Evolutionary conservation across 2,113 vertebrate genomes (phyloP), one percentile per base, ranked within the genome.

Genomic region (Gorilla gorilla): DNA sequence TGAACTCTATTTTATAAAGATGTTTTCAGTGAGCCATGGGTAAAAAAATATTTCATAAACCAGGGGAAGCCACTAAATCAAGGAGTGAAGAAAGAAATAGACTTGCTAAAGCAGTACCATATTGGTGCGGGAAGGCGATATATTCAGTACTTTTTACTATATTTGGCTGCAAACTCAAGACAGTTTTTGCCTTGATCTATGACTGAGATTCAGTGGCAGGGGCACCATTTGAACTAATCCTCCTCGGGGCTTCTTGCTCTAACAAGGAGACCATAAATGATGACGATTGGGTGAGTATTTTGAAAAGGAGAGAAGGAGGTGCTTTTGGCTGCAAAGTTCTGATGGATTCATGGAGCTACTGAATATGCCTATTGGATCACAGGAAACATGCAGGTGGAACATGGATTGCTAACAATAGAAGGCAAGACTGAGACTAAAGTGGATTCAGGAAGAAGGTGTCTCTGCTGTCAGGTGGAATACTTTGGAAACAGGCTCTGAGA

Each of bases 61-160:
- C 45, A 84, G 66, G 50, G 88, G 68, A 95, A 81, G 78, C 92
- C 94, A 87, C 89, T 98, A 98, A 96, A 98, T 98, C 97, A 98
- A 96, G 90, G 95, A 97, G 79, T 43, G 23, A 76, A 90, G 89
- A 64, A 98, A 98, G 97, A 98, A 97, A 97, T 80, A 97, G 90
- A 97, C 94, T 96, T 98, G 90, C 92, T 96, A 97, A 96, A 98
- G 92, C 86, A 98, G 96, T 94, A 97, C 97, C 73, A 70, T 97
- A 98, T 98, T 97, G 92, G 95, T 98, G 97, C 43, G n/a, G 98
- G 87, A 90, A 97, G 95, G 97, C 98, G 97, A 97, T 97, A 96
- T 97, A 96, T 98, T 98, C 98, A 97, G 98, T 97, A 98, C 96
- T 97, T 98, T 99, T 98, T 0, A 0, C 97, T 98, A 94, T 96